A percentile compares a stretch with the other conserved stretches of the same genome.
These are phyloP conservation scores for Lordiphosa fenestrarum DNA, from an alignment of 2,888 invertebrate species.

Conservation along the genomic window DNA sequence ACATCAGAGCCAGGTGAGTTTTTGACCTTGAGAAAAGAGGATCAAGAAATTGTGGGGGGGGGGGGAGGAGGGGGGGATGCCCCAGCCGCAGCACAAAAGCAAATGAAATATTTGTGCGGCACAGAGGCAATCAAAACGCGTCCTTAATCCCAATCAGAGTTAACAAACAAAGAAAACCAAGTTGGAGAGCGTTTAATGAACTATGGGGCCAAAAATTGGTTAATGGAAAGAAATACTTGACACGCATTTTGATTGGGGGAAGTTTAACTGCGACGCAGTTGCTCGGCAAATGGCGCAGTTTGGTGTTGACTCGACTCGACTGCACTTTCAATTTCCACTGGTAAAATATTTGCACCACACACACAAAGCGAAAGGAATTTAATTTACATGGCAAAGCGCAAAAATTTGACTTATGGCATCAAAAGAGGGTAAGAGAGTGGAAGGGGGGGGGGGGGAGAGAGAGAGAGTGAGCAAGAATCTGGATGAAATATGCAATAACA, in stretches of 20 bases:
- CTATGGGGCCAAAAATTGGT: slow-evolving; percentile 48
- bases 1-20: slow-evolving; percentile 76
- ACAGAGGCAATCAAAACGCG: slow-evolving; percentile 67
- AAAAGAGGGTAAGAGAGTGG: background rate
- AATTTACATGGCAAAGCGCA: slow-evolving; percentile 56
- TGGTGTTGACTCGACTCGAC: slow-evolving; percentile 12
- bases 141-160: slow-evolving; percentile 71
- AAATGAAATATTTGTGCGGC: slow-evolving; percentile 72
- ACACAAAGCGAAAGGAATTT: slow-evolving; percentile 51
- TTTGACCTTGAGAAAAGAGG: slow-evolving; percentile 28
- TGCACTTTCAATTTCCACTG: slow-evolving; percentile 49
- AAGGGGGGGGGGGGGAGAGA: background rate
- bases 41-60: slow-evolving; percentile 7
- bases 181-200: slow-evolving; percentile 61
- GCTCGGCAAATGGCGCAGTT: slow-evolving; percentile 35
- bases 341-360: slow-evolving; percentile 49
- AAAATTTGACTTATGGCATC: slow-evolving; percentile 34
- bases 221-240: slow-evolving; percentile 38
- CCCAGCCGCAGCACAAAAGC: slow-evolving; percentile 36
- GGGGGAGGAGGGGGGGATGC: too few relatives aligned
- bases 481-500: slow-evolving; percentile 57
- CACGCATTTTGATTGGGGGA: slow-evolving; percentile 34
- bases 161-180: slow-evolving; percentile 14
- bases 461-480: slow-evolving; percentile 3
- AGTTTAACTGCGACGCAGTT: slow-evolving; percentile 44